These are phyloP conservation scores for Corvus hawaiiensis DNA, from an alignment of 2,113 vertebrate genomes.

Conservation along the genomic window DNA sequence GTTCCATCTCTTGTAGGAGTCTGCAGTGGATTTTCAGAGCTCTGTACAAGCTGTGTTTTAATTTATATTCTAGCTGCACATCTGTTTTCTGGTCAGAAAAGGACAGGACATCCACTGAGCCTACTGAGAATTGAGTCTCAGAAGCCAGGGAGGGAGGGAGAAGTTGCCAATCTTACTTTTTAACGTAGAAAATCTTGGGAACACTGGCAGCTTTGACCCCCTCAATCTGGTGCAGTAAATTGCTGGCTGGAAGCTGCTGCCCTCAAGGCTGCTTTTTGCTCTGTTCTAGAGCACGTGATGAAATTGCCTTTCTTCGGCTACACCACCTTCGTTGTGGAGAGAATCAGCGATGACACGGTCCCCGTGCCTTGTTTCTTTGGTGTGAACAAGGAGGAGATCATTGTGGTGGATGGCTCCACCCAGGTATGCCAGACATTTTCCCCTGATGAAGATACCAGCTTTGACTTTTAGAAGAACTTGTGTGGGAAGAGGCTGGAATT, in stretches of 20 bases:
- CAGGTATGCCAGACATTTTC: constrained; percentile 72
- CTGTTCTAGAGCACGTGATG: constrained; percentile 67
- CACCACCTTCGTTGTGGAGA: constrained; percentile 72
- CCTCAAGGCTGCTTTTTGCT: background rate
- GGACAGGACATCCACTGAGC: background rate
- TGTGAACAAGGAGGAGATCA: constrained; percentile 75
- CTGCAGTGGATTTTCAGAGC: background rate
- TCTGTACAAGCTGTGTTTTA: background rate
- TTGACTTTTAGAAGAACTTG: background rate
- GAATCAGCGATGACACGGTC: constrained; percentile 66
- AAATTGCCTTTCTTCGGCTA: constrained; percentile 82
- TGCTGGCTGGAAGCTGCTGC: background rate
- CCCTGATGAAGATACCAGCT: background rate
- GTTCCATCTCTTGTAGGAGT: background rate
- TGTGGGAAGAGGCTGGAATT: background rate
- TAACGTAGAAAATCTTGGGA: background rate
- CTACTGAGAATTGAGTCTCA: background rate
- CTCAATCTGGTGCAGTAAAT: background rate
- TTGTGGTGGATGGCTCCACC: constrained; percentile 67
- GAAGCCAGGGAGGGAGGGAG: background rate
- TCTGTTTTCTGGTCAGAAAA: background rate
- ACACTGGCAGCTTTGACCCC: background rate
- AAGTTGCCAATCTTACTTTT: background rate
- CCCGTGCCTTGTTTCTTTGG: constrained; percentile 76
- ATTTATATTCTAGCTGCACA: background rate